A percentile compares a stretch with the other conserved stretches of the same genome.
phyloP scores from a whole-genome alignment of 2,113 vertebrate genomes.

The Neotoma lepida region DNA sequence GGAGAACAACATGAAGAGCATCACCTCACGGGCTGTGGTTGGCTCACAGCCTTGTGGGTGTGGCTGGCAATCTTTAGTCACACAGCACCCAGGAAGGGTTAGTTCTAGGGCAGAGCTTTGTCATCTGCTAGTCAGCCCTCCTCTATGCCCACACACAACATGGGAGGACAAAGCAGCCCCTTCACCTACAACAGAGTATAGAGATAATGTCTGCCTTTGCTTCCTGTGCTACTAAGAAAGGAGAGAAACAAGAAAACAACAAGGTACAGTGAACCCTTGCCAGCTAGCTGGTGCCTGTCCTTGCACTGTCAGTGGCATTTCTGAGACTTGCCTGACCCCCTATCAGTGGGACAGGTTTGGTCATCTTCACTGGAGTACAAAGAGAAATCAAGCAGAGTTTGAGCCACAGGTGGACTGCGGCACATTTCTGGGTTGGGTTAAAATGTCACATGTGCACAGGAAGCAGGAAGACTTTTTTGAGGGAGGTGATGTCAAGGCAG shows the following conservation, averaged over 20 bases:
- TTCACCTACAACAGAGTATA: background rate
- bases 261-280: background rate
- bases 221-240: slow-evolving; percentile 17
- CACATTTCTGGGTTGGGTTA: slow-evolving; percentile 70
- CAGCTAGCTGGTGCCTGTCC: background rate
- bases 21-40: background rate
- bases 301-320: slow-evolving; percentile 18
- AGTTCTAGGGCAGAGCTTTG: slow-evolving; percentile 71
- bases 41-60: slow-evolving; percentile 1
- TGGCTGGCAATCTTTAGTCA: slow-evolving; percentile 78
- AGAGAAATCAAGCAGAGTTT: slow-evolving; percentile 7
- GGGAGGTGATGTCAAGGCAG: slow-evolving; percentile 70
- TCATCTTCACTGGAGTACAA: background rate
- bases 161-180: slow-evolving; percentile 59
- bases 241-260: slow-evolving; percentile 40
- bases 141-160: slow-evolving; percentile 64
- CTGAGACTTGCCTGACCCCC: background rate
- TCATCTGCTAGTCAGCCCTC: slow-evolving; percentile 69
- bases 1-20: background rate
- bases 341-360: slow-evolving; percentile 40
- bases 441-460: slow-evolving; percentile 59
- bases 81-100: slow-evolving; percentile 77
- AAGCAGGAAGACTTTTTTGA: slow-evolving; percentile 68
- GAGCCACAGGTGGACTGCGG: slow-evolving; percentile 64
- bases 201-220: background rate